phyloP scores from a whole-genome alignment of 2,888 invertebrate genomes.

The Limnephilus rhombicus region DNA sequence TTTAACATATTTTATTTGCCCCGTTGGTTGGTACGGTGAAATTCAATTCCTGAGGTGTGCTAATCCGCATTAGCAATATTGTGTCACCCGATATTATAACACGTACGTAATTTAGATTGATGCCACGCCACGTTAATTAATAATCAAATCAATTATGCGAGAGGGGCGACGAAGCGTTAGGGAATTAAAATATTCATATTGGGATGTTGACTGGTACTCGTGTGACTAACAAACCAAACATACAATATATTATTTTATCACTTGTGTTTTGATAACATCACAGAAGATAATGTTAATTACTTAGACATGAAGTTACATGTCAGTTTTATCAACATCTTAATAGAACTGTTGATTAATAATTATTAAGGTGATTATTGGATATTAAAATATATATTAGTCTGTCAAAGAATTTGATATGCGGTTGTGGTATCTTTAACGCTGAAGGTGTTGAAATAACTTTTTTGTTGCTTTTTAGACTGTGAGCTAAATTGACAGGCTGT shows the following conservation, averaged over 20 bases:
- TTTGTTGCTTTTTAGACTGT: too few species aligned
- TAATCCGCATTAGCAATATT: background rate
- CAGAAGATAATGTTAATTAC: background rate
- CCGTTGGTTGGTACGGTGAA: background rate
- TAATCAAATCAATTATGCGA: conserved; percentile 1
- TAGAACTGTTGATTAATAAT: background rate
- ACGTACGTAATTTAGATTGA: background rate
- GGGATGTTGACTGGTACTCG: background rate
- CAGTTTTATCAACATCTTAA: background rate
- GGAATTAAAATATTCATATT: background rate
- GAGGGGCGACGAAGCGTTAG: background rate
- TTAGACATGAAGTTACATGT: background rate
- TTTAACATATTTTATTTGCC: background rate
- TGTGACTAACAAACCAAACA: background rate
- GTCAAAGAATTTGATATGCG: background rate
- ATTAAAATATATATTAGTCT: background rate
- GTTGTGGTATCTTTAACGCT: too few species aligned
- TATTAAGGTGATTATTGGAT: background rate
- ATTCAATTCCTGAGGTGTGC: background rate
- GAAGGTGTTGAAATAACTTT: too few species aligned
- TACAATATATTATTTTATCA: background rate
- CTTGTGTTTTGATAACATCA: background rate
- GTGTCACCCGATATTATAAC: background rate
- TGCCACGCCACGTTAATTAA: background rate
- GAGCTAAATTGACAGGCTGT: too few species aligned